Evolutionary conservation across 2,888 invertebrate species (phyloP).

Genomic region (Eurois occulta): DNA sequence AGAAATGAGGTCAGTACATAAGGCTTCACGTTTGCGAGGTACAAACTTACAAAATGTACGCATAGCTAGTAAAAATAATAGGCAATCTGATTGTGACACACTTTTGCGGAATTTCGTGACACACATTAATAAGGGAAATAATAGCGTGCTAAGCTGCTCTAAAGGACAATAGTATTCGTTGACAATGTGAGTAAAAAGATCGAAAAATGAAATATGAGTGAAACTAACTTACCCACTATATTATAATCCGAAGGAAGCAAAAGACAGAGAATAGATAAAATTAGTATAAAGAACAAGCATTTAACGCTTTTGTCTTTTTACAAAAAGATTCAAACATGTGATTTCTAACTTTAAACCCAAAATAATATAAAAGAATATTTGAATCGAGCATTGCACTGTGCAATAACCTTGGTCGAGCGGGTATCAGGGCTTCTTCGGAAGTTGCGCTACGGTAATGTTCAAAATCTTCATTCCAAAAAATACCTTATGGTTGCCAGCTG

Average conservation of each 20-base stretch:
- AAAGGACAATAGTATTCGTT: background rate
- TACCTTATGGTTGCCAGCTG: conserved; percentile 1
- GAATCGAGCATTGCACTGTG: conserved; percentile 31
- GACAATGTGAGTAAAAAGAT: background rate
- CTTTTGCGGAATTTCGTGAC: conserved; percentile 18
- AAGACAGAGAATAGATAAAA: conserved; percentile 50
- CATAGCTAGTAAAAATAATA: background rate
- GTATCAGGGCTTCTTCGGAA: conserved; percentile 28
- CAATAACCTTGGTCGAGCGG: conserved; percentile 31
- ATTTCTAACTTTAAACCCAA: conserved; percentile 1
- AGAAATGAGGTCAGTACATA: background rate
- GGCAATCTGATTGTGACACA: background rate
- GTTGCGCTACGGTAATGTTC: conserved; percentile 11
- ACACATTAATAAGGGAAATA: conserved; percentile 8
- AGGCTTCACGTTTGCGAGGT: background rate
- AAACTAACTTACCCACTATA: conserved; percentile 63
- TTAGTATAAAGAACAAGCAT: conserved; percentile 43
- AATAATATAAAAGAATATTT: conserved; percentile 3
- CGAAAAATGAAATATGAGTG: conserved; percentile 31
- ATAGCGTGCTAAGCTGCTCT: conserved; percentile 9
- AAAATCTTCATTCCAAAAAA: conserved; percentile 23
- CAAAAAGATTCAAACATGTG: background rate
- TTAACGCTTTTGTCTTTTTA: background rate
- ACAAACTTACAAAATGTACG: background rate
- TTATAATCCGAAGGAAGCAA: conserved; percentile 58